phyloP scores from a whole-genome alignment of 2,113 vertebrate genomes.

The Pseudolaguvia tuberculata region DNA sequence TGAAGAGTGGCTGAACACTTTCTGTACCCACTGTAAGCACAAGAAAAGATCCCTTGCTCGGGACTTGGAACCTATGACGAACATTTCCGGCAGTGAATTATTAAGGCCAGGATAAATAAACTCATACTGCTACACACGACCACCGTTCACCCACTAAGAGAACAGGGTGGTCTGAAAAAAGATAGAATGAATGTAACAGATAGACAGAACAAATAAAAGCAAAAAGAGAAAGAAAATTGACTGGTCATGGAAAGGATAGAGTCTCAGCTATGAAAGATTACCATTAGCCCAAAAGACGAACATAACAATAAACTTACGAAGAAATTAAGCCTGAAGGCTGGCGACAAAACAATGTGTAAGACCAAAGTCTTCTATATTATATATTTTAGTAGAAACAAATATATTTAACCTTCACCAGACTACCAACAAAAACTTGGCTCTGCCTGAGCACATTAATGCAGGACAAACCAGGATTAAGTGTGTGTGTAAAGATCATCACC shows the following conservation, averaged over 20 bases:
- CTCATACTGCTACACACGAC: constrained; percentile 27
- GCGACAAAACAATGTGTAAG: too few species aligned
- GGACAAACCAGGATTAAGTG: constrained; percentile 36
- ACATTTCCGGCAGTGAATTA: too few species aligned
- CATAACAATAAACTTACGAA: neutral
- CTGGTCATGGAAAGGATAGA: constrained; percentile 8
- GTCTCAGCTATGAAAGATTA: constrained; percentile 20
- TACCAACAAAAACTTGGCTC: neutral
- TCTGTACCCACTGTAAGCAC: too few species aligned
- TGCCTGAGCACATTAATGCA: constrained; percentile 31
- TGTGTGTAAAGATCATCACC: constrained; percentile 70
- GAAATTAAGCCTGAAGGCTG: too few species aligned
- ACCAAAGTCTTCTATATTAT: neutral
- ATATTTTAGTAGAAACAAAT: neutral
- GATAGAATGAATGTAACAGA: constrained; percentile 4
- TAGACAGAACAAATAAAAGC: constrained; percentile 19
- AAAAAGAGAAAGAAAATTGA: constrained; percentile 36
- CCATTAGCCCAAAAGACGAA: neutral
- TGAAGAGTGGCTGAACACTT: too few species aligned
- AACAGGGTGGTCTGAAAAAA: constrained; percentile 62
- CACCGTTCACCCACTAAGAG: constrained; percentile 64
- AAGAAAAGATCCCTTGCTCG: too few species aligned
- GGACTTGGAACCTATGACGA: too few species aligned
- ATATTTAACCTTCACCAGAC: neutral
- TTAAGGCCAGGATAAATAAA: neutral